These are phyloP conservation scores for Lagria hirta DNA, from an alignment of 2,888 invertebrate genomes.

Conservation along the genomic window DNA sequence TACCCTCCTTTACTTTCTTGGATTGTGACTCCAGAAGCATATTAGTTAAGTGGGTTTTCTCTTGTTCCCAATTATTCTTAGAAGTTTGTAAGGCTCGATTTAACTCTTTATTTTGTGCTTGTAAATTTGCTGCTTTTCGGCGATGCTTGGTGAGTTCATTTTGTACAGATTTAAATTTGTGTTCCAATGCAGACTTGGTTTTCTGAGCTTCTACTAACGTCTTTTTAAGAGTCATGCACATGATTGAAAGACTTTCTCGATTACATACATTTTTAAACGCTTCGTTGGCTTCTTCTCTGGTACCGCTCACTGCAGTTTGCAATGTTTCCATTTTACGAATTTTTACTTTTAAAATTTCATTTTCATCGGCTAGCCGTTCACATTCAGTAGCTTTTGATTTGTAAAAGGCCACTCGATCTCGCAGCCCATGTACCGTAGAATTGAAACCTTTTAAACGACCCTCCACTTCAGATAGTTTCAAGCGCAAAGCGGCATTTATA, in stretches of 20 bases:
- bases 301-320: conserved; percentile 61
- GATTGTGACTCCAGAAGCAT: too few species aligned
- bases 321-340: conserved; percentile 60
- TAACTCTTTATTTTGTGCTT: too few species aligned
- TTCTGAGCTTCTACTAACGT: too few species aligned
- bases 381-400: conserved; percentile 56
- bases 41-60: too few species aligned
- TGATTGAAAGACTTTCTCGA: conserved; percentile 61
- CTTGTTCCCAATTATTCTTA: too few species aligned
- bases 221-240: conserved; percentile 67
- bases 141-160: too few species aligned
- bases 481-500: conserved; percentile 49
- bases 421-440: conserved; percentile 58
- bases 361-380: conserved; percentile 58
- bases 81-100: too few species aligned
- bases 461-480: conserved; percentile 51
- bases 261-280: conserved; percentile 62
- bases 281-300: conserved; percentile 62
- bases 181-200: too few species aligned
- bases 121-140: too few species aligned
- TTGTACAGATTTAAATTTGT: too few species aligned
- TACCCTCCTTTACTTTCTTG: too few species aligned
- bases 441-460: conserved; percentile 52
- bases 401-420: conserved; percentile 59
- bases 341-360: conserved; percentile 58